phyloP scores from a whole-genome alignment of 92 coral and sea anemone genomes.

The Actinostola sp. region DNA sequence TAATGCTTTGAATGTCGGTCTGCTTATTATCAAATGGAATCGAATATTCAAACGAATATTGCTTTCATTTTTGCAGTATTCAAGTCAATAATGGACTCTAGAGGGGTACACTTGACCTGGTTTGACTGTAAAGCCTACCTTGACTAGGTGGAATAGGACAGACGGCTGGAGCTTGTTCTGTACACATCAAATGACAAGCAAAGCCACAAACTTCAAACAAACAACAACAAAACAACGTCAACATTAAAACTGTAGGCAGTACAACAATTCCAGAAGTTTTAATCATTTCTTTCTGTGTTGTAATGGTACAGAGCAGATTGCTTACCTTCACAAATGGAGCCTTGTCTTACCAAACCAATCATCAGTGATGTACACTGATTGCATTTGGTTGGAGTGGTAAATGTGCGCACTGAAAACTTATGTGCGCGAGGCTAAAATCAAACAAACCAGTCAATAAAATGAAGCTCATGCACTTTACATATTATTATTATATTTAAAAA shows the following conservation, averaged over 20 bases:
- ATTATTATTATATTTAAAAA: too few species aligned
- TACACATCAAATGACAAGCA: slow-evolving; percentile 89
- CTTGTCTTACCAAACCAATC: slow-evolving; percentile 96
- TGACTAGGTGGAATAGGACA: slow-evolving; percentile 89
- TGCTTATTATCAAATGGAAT: too few species aligned
- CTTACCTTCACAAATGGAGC: slow-evolving; percentile 95
- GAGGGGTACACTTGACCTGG: not conserved
- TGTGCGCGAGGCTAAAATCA: slow-evolving; percentile 84
- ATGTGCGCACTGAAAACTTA: slow-evolving; percentile 92
- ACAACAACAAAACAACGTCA: slow-evolving; percentile 9
- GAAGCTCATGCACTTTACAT: not conserved
- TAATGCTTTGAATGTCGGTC: too few species aligned
- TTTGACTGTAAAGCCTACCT: slow-evolving; percentile 49
- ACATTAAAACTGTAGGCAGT: too few species aligned
- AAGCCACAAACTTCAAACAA: slow-evolving; percentile 79
- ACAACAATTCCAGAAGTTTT: too few species aligned
- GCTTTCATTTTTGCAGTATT: too few species aligned
- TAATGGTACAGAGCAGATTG: not conserved
- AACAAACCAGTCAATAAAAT: not conserved
- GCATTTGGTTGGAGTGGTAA: slow-evolving; percentile 94
- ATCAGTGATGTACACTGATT: slow-evolving; percentile 97
- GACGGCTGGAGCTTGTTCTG: slow-evolving; percentile 83
- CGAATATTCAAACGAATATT: too few species aligned
- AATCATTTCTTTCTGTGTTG: too few species aligned
- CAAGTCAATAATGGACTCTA: too few species aligned